Evolutionary conservation across 2,113 vertebrate species (phyloP).

Genomic region (Gallinago jamesoni): DNA sequence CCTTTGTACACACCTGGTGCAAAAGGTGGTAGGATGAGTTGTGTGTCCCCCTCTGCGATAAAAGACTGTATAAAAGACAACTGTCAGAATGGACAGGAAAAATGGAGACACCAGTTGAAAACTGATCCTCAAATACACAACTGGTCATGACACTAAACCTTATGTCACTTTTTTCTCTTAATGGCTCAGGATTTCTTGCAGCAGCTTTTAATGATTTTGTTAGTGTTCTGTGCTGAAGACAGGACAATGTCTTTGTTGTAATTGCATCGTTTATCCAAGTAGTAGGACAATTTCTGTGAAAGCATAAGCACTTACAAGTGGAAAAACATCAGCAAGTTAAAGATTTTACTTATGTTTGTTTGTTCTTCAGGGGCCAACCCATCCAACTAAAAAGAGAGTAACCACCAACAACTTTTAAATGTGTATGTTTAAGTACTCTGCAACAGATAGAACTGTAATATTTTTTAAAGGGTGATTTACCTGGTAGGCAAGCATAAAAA

Average conservation of each 20-base stretch:
- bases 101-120: neutral
- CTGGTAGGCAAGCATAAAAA: neutral
- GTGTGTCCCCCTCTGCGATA: neutral
- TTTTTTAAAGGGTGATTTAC: slow-evolving; percentile 20
- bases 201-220: neutral
- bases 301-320: neutral
- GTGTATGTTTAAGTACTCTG: neutral
- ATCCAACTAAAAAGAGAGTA: neutral
- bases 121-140: neutral
- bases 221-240: neutral
- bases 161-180: neutral
- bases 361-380: neutral
- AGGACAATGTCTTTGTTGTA: neutral
- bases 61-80: neutral
- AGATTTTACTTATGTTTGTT: neutral
- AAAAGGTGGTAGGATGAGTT: neutral
- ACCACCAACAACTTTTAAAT: neutral
- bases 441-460: neutral
- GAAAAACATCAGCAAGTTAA: neutral
- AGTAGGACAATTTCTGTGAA: neutral
- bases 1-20: neutral
- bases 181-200: neutral
- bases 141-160: fast-evolving
- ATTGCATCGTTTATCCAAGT: neutral
- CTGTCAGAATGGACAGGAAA: neutral